Evolutionary conservation across 2,113 vertebrate species (phyloP), one percentile per base, ranked within the genome.

Genomic region (Osmerus mordax): DNA sequence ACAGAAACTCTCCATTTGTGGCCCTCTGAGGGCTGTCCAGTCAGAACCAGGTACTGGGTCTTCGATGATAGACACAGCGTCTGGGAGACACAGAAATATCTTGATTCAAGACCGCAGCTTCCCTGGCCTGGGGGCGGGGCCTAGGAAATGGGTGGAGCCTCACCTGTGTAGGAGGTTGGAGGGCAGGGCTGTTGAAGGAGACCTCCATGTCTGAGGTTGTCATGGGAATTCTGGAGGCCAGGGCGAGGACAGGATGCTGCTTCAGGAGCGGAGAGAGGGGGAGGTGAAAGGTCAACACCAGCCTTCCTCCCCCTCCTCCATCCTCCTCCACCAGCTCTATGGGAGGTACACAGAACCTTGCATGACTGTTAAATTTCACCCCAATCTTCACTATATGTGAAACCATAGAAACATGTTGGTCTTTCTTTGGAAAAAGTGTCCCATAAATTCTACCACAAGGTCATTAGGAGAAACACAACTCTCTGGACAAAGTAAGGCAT

Each of bases 21-120:
- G 63, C 58, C 81, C 6, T 86, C 69, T 0, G 84, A 67, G 0
- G 79, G 79, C 11, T 58, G 78, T 3, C 90, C 91, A 0, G 77
- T 88, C 47, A 99, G 90, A 1, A 89, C 78, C 36, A 96, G 67
- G 82, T 92, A 96, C 29, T 68, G 90, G 0, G 94, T 94, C 75
- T 86, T 87, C 56, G n/a, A 65, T 70, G 92, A 85, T 16, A 93
- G 84, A 70, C 97, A 98, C 70, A 89, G 82, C 9, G 76, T 81
- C 97, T 98, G 83, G 21, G 65, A 75, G 73, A 62, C 13, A 81
- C 3, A 64, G 18, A 16, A 6, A 5, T 0, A 59, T 15, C 28
- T n/a, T 68, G 41, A 21, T 18, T 1, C 28, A 41, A 72, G 32
- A 28, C 25, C 28, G 18, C 18, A 63, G 5, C 32, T 41, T 41